These are phyloP conservation scores for Ichneumoninae sp. DNA, from an alignment of 2,888 invertebrate species.

Conservation along the genomic window DNA sequence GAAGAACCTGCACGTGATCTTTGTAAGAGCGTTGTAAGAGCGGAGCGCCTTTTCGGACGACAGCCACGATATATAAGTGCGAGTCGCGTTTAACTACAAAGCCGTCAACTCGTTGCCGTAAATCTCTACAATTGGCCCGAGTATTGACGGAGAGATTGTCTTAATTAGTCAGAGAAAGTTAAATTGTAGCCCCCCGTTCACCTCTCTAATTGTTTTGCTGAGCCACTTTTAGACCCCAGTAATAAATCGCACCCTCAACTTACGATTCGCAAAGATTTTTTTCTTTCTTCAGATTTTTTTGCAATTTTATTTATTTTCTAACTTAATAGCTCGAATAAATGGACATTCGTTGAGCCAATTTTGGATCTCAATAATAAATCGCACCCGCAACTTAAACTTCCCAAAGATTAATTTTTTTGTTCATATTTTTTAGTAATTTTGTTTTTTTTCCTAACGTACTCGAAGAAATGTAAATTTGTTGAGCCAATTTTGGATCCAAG, in stretches of 20 bases:
- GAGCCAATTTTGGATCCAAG: no score
- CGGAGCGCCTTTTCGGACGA: constrained; percentile 44
- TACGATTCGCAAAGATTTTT: background rate
- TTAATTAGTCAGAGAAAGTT: constrained; percentile 62
- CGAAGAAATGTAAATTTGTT: no score
- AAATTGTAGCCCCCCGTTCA: background rate
- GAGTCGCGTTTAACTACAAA: constrained; percentile 77
- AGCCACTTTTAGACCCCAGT: constrained; percentile 23
- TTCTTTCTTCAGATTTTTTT: background rate
- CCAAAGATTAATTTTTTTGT: background rate
- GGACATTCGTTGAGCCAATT: no score
- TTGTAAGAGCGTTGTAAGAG: constrained; percentile 69
- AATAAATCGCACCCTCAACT: background rate
- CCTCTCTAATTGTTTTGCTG: constrained; percentile 10
- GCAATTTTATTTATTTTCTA: background rate
- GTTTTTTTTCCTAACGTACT: background rate
- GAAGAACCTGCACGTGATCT: constrained; percentile 64
- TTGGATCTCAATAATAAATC: no score
- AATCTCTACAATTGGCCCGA: constrained; percentile 72
- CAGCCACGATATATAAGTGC: constrained; percentile 64
- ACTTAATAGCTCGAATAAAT: background rate
- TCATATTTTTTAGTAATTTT: background rate
- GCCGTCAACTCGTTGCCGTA: constrained; percentile 77
- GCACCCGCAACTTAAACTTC: background rate
- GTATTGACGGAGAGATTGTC: constrained; percentile 51